A percentile compares a stretch with the other conserved stretches of the same genome.
Evolutionary conservation across 2,113 vertebrate genomes (phyloP).

Genomic region (Sphyrna mokarran): DNA sequence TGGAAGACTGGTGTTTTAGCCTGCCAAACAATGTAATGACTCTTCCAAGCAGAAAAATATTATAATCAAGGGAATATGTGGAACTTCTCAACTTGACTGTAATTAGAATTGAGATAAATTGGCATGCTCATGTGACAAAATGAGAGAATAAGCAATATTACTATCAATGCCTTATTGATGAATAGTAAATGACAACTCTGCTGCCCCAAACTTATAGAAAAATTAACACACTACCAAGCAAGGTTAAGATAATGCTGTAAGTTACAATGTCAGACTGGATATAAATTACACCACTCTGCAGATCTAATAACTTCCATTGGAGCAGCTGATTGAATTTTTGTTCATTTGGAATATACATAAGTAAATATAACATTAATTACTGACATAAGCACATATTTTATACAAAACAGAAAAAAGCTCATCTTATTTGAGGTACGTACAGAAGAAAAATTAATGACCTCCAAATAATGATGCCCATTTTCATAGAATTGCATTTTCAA

Average conservation of each 20-base stretch:
- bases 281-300: slow-evolving; percentile 52
- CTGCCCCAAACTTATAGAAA: background rate
- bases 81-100: slow-evolving; percentile 77
- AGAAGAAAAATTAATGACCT: slow-evolving; percentile 92
- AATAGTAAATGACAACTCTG: slow-evolving; percentile 57
- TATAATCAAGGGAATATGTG: slow-evolving; percentile 84
- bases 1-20: slow-evolving; percentile 72
- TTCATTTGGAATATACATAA: slow-evolving; percentile 52
- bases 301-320: slow-evolving; percentile 55
- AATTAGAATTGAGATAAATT: slow-evolving; percentile 93
- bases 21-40: slow-evolving; percentile 84
- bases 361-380: slow-evolving; percentile 67
- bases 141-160: slow-evolving; percentile 73
- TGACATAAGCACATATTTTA: slow-evolving; percentile 77
- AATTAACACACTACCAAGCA: slow-evolving; percentile 29
- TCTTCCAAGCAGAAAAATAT: slow-evolving; percentile 90
- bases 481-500: slow-evolving; percentile 82
- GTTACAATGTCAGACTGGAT: slow-evolving; percentile 48
- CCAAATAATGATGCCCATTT: slow-evolving; percentile 74
- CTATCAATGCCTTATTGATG: slow-evolving; percentile 66
- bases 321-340: slow-evolving; percentile 63
- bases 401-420: slow-evolving; percentile 69
- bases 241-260: slow-evolving; percentile 40
- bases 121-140: slow-evolving; percentile 75
- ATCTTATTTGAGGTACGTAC: slow-evolving; percentile 78